Evolutionary conservation across 2,888 invertebrate species (phyloP), one percentile per base, ranked within the genome.

Genomic region (Cephus pulcher): DNA sequence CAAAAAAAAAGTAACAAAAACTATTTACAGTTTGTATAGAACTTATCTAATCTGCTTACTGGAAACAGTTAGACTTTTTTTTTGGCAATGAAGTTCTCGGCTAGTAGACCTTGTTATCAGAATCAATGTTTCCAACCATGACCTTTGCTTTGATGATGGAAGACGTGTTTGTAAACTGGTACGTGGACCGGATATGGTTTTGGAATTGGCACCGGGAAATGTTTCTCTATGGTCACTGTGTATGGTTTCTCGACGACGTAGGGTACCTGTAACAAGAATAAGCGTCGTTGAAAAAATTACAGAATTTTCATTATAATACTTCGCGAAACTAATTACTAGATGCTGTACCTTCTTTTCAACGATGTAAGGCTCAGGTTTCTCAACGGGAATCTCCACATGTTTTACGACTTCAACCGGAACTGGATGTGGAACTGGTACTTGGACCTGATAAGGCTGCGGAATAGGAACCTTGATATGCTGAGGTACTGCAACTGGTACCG

Each of bases 181-280:
- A 94, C 93, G 82, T 94, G 92, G 34, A 94, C 91, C 11, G 94
- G 93, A 76, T 94, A 94, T 2, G 94, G 94, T 85, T 92, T 93
- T 80, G 94, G 93, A 30, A 94, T 93, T 12, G 92, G 92, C 3
- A 94, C 93, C 56, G 94, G 88, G 12, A 94, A 93, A 40, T 93
- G 92, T 85, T 90, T 93, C 84, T 94, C 94, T 11, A 93, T 92
- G 2, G 94, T 94, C 6, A 94, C 92, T 79, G 93, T 91, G 74
- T 94, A 93, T 74, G 94, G 93, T 86, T 92, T 94, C 85, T 94
- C 94, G 0, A 94, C 94, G 15, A 94, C 93, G 86, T 93, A 94
- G 0, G 94, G 94, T 68, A 94, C 87, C 90, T 90, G 82, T 4
- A 80, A 68, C 32, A 75, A 75, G 40, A n/a, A 34, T 15, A 30